A percentile compares a stretch with the other conserved stretches of the same genome.
Conservation (phyloP, 2,113 vertebrate genomes). For the Psittacula cyanocephala region DNA sequence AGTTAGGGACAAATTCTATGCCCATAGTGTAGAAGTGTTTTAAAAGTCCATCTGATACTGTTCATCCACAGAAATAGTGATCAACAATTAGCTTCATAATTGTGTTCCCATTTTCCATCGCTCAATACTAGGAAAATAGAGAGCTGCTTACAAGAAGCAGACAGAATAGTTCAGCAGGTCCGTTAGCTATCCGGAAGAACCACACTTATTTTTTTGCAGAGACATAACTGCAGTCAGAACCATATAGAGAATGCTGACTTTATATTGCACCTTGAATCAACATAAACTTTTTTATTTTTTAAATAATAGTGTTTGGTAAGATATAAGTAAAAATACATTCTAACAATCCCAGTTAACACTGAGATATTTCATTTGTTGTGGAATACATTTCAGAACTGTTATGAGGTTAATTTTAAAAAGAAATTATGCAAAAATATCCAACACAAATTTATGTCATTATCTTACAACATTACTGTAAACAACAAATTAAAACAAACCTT, state of each 20-base stretch:
- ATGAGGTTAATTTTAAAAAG: neutral
- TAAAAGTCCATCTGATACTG: neutral
- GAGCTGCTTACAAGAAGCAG: neutral
- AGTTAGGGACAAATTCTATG: neutral
- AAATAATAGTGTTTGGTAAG: neutral
- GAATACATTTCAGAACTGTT: neutral
- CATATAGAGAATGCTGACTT: neutral
- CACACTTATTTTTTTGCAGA: neutral
- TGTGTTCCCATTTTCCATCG: neutral
- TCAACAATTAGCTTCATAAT: neutral
- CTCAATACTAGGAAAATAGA: neutral
- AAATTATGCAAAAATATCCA: neutral
- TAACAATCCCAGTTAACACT: neutral
- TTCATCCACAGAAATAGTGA: neutral
- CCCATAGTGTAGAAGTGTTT: neutral
- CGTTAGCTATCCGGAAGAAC: neutral
- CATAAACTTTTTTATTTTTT: neutral
- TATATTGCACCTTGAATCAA: neutral
- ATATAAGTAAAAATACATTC: neutral
- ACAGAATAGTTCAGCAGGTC: neutral
- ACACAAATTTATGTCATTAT: neutral
- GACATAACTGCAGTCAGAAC: neutral
- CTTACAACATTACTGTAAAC: neutral
- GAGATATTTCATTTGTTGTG: neutral
- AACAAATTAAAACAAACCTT: neutral